Evolutionary conservation across 2,113 vertebrate species (phyloP).

Genomic region (Sapayoa aenigma): DNA sequence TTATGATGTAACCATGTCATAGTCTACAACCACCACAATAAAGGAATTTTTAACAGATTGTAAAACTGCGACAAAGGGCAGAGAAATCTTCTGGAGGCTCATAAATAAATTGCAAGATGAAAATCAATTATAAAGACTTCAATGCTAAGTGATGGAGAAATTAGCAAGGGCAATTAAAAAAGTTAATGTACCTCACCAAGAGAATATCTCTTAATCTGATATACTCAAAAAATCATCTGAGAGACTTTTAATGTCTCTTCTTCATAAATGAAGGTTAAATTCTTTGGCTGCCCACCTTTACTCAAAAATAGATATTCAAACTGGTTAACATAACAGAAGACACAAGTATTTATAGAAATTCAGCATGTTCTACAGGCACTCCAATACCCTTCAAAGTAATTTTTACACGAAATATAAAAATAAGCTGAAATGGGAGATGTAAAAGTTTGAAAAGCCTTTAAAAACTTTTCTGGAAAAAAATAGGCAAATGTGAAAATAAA

Average conservation of each 20-base stretch:
- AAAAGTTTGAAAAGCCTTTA: background rate
- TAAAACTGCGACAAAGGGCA: background rate
- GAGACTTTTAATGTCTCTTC: background rate
- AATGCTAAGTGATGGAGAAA: background rate
- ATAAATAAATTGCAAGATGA: background rate
- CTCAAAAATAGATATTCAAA: constrained; percentile 1
- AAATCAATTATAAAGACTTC: background rate
- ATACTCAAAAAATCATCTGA: background rate
- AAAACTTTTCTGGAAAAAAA: background rate
- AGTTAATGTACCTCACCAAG: background rate
- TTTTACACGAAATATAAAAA: constrained; percentile 24
- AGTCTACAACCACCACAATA: background rate
- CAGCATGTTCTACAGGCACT: background rate
- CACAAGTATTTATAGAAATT: background rate
- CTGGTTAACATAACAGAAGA: background rate
- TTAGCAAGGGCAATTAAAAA: background rate
- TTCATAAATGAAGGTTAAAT: background rate
- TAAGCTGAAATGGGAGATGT: background rate
- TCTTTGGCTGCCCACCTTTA: background rate
- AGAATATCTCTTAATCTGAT: background rate
- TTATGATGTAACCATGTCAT: background rate
- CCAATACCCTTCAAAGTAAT: background rate
- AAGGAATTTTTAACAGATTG: background rate
- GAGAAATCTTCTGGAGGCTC: background rate
- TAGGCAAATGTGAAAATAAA: background rate